Evolutionary conservation across 2,888 invertebrate species (phyloP).

Genomic region (Calliphora vomitoria): DNA sequence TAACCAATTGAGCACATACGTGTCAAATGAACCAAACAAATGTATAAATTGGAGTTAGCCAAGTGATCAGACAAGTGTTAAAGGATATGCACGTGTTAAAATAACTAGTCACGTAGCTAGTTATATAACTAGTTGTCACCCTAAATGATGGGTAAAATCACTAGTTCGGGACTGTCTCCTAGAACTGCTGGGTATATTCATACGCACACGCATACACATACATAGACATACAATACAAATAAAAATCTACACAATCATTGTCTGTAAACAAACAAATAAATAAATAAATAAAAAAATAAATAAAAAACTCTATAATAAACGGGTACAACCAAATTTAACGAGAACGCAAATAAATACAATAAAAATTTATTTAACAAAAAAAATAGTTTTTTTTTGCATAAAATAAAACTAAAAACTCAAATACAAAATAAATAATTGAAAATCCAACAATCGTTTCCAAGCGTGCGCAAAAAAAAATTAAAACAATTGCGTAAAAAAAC

Average conservation of each 20-base stretch:
- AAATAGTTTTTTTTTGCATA: constrained; percentile 26
- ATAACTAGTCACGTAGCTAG: too few relatives aligned
- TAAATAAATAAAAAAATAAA: too few relatives aligned
- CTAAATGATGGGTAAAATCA: too few relatives aligned
- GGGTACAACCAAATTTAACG: constrained; percentile 63
- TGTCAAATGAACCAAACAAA: too few relatives aligned
- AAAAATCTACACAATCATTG: constrained; percentile 54
- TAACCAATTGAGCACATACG: too few relatives aligned
- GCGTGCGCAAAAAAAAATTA: neutral
- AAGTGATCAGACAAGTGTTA: too few relatives aligned
- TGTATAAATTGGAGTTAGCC: too few relatives aligned
- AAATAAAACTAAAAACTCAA: constrained; percentile 31
- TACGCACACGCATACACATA: neutral
- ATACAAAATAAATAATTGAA: constrained; percentile 66
- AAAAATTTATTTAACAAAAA: constrained; percentile 58
- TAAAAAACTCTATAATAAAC: constrained; percentile 67
- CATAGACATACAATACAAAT: constrained; percentile 12
- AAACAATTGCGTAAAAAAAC: constrained; percentile 8
- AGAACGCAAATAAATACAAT: constrained; percentile 68
- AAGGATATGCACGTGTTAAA: too few relatives aligned
- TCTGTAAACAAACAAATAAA: constrained; percentile 45
- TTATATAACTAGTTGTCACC: too few relatives aligned
- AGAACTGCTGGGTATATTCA: too few relatives aligned
- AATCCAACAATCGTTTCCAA: constrained; percentile 29
- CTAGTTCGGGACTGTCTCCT: too few relatives aligned